These are phyloP conservation scores for Hyperoplus immaculatus DNA, from an alignment of 2,797 vertebrate genomes.

Conservation along the genomic window DNA sequence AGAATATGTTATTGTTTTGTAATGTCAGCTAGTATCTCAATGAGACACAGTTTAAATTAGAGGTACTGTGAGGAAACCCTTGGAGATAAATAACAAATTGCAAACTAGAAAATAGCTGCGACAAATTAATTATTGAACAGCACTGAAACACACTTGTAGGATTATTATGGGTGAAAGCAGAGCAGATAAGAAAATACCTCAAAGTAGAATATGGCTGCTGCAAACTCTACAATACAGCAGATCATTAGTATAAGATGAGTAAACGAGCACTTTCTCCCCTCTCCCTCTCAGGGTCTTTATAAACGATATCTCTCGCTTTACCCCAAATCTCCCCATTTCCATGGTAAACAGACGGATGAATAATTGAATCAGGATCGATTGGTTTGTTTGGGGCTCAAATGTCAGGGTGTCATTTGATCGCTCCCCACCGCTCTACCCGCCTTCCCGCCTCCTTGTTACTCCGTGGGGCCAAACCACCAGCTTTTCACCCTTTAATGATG, in stretches of 20 bases:
- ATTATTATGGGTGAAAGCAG: conserved; percentile 13
- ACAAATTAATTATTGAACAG: conserved; percentile 35
- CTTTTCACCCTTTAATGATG: conserved; percentile 47
- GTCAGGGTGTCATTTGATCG: conserved; percentile 81
- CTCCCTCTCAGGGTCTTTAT: background rate
- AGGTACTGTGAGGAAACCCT: conserved; percentile 4
- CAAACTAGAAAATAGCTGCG: conserved; percentile 6
- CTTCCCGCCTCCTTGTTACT: conserved; percentile 57
- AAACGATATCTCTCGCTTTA: background rate
- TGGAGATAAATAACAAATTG: conserved; percentile 13
- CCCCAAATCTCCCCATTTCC: conserved; percentile 51
- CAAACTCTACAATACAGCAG: background rate
- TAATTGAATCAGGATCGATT: conserved; percentile 81
- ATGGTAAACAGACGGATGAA: conserved; percentile 77
- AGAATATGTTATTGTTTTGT: background rate
- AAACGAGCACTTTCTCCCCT: conserved; percentile 13
- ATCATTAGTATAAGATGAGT: conserved; percentile 31
- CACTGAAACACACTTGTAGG: conserved; percentile 17
- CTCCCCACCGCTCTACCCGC: conserved; percentile 27
- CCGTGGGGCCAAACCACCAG: conserved; percentile 44
- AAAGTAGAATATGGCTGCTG: conserved; percentile 9
- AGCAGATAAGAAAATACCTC: conserved; percentile 2
- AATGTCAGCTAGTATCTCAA: background rate
- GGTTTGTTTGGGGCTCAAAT: conserved; percentile 80
- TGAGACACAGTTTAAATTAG: background rate